Base-by-base conservation (phyloP, 2,888 invertebrate genomes). In the Pharmacophagus antenor region DNA sequence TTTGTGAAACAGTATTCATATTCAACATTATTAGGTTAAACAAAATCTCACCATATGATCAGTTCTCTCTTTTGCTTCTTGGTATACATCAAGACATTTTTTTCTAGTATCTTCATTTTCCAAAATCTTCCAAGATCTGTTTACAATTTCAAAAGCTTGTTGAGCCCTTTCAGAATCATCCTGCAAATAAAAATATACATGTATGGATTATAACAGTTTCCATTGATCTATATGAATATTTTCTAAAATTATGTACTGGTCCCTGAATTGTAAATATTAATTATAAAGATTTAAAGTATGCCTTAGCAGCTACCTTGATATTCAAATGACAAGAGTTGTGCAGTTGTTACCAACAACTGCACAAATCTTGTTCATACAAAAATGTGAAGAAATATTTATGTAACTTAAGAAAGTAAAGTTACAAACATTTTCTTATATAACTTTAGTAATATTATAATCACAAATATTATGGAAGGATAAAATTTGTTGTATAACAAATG, bases 121-220 rank as follows among this genome's bases (percentile, higher is more conserved):
- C 73, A 99, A 85, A 1, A 95, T 97, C 89, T 98, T 98, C 95
- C 97, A 99, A 0, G 99, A 96, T 79, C 96, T 95, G 81, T 98
- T 98, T 52, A 99, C 94, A 76, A 98, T 96, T 88, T 97, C 97
- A 82, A 97, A 97, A 48, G 96, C 96, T 78, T 95, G 94, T 81
- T 99, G 98, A 1, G 99, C 98, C 80, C 98, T 92, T 61, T 99
- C 99, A 25, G 94, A 91, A 82, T 99, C 98, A 88, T 99, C 97
- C 89, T 95, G 95, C 4, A 88, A 88, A 63, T 62, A 58, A 75
- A 79, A 69, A 72, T 42, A 59, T n/a, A 63, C 7, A 31, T 20
- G 12, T 1, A 51, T 15, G 31, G 50, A 12, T 31, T 15, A 1
- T 23, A 48, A 23, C 7, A n/a, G 15, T n/a, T 15, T n/a, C 5